Conservation (phyloP, 2,888 invertebrate species). For the Fragum sueziense region DNA sequence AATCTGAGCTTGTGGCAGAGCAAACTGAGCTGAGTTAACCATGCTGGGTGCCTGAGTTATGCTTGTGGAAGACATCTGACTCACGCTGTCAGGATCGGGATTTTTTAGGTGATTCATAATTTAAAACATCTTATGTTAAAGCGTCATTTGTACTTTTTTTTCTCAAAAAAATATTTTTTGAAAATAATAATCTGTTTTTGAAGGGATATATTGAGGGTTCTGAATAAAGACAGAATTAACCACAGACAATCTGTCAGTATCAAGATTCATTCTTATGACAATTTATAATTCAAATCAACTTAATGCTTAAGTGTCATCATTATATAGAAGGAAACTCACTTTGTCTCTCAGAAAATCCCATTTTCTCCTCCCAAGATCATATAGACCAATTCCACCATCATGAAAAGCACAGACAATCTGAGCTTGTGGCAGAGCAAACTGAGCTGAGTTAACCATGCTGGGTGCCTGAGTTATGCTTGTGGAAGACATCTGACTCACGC, state of each 20-base stretch:
- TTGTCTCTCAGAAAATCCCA: slow-evolving; percentile 82
- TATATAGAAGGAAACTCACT: too few species aligned
- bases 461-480: slow-evolving; percentile 69
- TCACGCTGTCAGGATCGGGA: background rate
- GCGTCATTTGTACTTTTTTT: too few species aligned
- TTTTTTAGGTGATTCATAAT: background rate
- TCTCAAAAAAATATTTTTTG: too few species aligned
- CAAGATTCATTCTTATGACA: too few species aligned
- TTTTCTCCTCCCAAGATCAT: slow-evolving; percentile 80
- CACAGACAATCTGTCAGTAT: too few species aligned
- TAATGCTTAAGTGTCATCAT: too few species aligned
- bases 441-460: slow-evolving; percentile 56
- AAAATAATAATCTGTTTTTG: too few species aligned
- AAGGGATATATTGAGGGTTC: too few species aligned
- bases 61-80: slow-evolving; percentile 71
- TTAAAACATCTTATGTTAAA: too few species aligned
- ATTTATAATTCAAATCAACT: too few species aligned
- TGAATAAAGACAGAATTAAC: too few species aligned
- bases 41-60: slow-evolving; percentile 62
- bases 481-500: slow-evolving; percentile 63
- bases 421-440: slow-evolving; percentile 78
- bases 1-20: slow-evolving; percentile 78
- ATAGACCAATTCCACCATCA: slow-evolving; percentile 83
- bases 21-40: slow-evolving; percentile 65
- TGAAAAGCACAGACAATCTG: slow-evolving; percentile 81